Evolutionary conservation across 2,888 invertebrate species (phyloP), one percentile per base, ranked within the genome.

Genomic region (Athrips mouffetella): DNA sequence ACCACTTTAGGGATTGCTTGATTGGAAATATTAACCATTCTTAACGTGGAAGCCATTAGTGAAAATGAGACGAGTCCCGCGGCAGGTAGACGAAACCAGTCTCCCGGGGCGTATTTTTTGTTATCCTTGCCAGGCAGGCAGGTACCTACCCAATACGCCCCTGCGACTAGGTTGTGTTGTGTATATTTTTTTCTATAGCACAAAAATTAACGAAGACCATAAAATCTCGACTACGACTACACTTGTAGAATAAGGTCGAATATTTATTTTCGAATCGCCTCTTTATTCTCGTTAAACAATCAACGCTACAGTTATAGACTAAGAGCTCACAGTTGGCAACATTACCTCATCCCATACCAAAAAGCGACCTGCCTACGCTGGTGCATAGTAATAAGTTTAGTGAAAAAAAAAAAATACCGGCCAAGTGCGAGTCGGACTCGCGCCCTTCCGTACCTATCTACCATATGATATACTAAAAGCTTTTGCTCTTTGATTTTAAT

Each of bases 21-120:
- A 82, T 85, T 84, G 81, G 81, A 78, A 76, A 73, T 78, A 77
- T 80, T 82, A 80, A 78, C 69, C 70, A 69, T 80, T 81, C 15
- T 73, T 68, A 73, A 80, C 67, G 66, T 71, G 65, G 65, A 66
- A 64, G 67, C 79, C 73, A 78, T 82, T 80, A 76, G 77, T 78
- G 70, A 73, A 80, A 77, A 73, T 68, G 71, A 76, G 73, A 75
- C 69, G 71, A 71, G 65, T 62, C 67, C 56, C 62, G n/a, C n/a
- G 70, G 86, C 85, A 86, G 85, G 87, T 87, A 87, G 77, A 68
- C 72, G 58, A 70, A 76, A 74, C 73, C 73, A 71, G 69, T 73
- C 68, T 67, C 66, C 58, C 59, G 71, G 75, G 73, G 67, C 60
- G 62, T 59, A 60, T 78, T 80, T 84, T 84, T 85, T 83, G 75